These are phyloP conservation scores for Zosterops borbonicus DNA, from an alignment of 2,113 vertebrate species.

Conservation along the genomic window DNA sequence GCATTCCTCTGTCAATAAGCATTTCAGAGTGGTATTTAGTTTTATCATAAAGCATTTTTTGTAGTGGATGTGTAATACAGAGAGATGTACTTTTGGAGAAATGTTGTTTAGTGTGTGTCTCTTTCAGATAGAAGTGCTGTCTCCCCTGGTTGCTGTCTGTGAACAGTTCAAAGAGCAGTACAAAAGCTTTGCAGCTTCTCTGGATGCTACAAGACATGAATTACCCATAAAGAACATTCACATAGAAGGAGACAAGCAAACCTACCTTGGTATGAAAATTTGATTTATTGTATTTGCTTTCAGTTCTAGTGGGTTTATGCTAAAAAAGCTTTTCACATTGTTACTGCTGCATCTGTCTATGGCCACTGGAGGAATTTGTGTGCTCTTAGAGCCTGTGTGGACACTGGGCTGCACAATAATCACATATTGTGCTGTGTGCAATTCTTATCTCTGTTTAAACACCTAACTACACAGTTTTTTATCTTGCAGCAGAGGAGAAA, in stretches of 20 bases:
- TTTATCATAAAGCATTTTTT: neutral
- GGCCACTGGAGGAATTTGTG: neutral
- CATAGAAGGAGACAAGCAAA: conserved; percentile 67
- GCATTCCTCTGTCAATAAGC: neutral
- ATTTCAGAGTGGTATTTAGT: neutral
- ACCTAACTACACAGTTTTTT: neutral
- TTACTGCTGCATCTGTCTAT: neutral
- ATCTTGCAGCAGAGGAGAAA: neutral
- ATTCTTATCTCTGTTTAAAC: neutral
- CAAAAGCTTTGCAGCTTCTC: conserved; percentile 76
- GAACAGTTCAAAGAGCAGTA: conserved; percentile 79
- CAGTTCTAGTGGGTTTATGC: neutral
- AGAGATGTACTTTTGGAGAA: neutral
- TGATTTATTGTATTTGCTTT: neutral
- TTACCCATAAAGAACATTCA: conserved; percentile 83
- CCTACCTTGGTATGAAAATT: conserved; percentile 80
- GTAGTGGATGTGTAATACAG: neutral
- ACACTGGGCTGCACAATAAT: neutral
- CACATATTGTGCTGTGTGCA: neutral
- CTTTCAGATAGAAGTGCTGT: conserved; percentile 77
- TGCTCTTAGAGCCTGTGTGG: neutral
- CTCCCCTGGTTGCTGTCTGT: conserved; percentile 67
- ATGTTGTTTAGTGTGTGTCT: neutral
- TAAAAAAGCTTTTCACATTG: neutral
- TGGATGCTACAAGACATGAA: conserved; percentile 83